Base-by-base conservation (phyloP, 2,888 invertebrate genomes). In the Philereme vetulata region DNA sequence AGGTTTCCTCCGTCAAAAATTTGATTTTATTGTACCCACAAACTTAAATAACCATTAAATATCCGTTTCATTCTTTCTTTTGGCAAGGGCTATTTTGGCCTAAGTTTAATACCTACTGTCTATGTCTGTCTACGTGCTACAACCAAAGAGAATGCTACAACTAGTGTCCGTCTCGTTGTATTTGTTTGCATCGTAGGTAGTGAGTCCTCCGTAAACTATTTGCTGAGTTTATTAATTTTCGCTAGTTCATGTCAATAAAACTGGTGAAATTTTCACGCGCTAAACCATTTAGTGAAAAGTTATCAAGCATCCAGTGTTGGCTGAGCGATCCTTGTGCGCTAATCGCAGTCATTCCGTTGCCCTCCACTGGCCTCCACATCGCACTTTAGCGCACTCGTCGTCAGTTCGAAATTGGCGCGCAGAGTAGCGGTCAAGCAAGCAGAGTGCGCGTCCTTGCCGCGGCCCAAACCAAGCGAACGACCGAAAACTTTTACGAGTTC, bases 341-440 rank as follows among this genome's bases (percentile, higher is more conserved):
- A 59, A 52, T 66, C 56, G 60, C 63, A 62, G 64, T 60, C 62
- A 55, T 50, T 63, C 53, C 59, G 45, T 47, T 52, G 44, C 51
- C 66, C 66, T 66, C 60, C 71, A 72, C 70, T 69, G 66, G 2
- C 1, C 7, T 2, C 35, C 72, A 68, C 35, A 72, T 71, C 42
- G 43, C 49, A 56, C 66, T 67, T 53, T 65, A 68, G 64, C 49
- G 62, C 60, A 56, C 62, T 47, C 66, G 65, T 56, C 64, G 69
- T 74, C 84, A 85, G 86, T 90, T 90, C 82, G 84, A 89, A 90
- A 81, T 90, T 90, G 85, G 90, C 90, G 90, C 88, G 85, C 77
- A 65, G 70, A 67, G 77, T 71, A 64, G 68, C 72, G 72, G 75
- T 73, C 81, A 76, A 82, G 51, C 81, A 76, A 82, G 51, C 55